Evolutionary conservation across 2,113 vertebrate genomes (phyloP).

Genomic region (Tangachromis dhanisi): DNA sequence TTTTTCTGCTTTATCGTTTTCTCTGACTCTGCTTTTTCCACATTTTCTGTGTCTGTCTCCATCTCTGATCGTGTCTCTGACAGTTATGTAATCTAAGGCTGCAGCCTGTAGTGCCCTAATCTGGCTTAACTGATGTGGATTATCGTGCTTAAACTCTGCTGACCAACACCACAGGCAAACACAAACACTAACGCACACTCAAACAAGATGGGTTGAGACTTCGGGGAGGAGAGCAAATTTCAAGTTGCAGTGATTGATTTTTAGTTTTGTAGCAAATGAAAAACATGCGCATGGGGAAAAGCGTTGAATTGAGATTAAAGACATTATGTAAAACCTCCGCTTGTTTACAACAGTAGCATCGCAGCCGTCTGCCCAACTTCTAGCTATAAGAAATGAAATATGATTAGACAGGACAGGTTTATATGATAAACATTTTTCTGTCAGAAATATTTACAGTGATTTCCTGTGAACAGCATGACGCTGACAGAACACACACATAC

Average conservation of each 20-base stretch:
- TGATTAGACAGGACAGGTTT: not conserved
- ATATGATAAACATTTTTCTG: not conserved
- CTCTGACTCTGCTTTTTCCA: not conserved
- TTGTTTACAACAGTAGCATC: not conserved
- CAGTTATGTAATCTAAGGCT: slow-evolving; percentile 40
- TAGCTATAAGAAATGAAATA: not conserved
- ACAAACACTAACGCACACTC: not conserved
- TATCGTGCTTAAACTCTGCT: slow-evolving; percentile 36
- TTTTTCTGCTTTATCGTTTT: not conserved
- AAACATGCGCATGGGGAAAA: not conserved
- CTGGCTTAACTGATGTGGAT: slow-evolving; percentile 57
- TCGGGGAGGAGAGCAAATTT: not conserved
- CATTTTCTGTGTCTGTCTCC: not conserved
- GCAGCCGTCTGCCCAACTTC: not conserved
- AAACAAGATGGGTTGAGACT: not conserved
- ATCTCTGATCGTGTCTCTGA: not conserved
- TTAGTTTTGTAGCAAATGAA: not conserved
- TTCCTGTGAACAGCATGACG: not conserved
- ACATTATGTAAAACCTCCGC: not conserved
- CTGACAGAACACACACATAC: not conserved
- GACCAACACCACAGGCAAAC: not conserved
- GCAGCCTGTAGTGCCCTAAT: slow-evolving; percentile 34
- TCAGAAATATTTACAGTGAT: not conserved
- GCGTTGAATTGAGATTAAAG: not conserved
- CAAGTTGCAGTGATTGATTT: not conserved